Evolutionary conservation across 1,140 invertebrate species (phyloP).

Genomic region (Spodoptera frugiperda): DNA sequence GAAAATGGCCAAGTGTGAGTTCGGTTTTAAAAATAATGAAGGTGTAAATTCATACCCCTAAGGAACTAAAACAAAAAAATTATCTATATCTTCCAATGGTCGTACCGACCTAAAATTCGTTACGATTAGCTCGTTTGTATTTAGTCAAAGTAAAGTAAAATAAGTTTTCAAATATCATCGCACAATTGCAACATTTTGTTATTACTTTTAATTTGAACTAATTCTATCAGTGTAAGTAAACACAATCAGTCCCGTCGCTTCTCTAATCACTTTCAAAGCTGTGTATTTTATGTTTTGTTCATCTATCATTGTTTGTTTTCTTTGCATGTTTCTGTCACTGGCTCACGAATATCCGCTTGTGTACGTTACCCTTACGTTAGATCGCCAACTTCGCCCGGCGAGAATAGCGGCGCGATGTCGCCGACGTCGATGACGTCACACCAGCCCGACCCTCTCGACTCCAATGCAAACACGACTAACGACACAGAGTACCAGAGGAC

Average conservation of each 20-base stretch:
- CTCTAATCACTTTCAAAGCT: conserved; percentile 61
- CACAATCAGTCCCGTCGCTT: conserved; percentile 58
- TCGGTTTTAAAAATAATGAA: too few species aligned
- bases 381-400: conserved; percentile 77
- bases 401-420: conserved; percentile 80
- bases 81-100: too few species aligned
- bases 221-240: conserved; percentile 43
- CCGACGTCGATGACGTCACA: conserved; percentile 73
- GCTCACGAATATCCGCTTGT: conserved; percentile 83
- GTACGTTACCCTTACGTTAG: conserved; percentile 75
- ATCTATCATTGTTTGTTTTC: conserved; percentile 76
- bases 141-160: too few species aligned
- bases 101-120: too few species aligned
- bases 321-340: conserved; percentile 82
- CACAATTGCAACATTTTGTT: conserved; percentile 59
- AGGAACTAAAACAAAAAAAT: too few species aligned
- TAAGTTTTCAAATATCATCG: conserved; percentile 37
- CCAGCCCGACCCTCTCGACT: conserved; percentile 65
- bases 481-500: conserved; percentile 74
- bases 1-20: too few species aligned
- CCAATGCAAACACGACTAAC: conserved; percentile 73
- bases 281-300: conserved; percentile 64
- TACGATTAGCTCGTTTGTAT: too few species aligned
- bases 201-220: conserved; percentile 51
- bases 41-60: too few species aligned